Conservation (phyloP, 2,113 vertebrate species). For the Microcebus lehilahytsara region DNA sequence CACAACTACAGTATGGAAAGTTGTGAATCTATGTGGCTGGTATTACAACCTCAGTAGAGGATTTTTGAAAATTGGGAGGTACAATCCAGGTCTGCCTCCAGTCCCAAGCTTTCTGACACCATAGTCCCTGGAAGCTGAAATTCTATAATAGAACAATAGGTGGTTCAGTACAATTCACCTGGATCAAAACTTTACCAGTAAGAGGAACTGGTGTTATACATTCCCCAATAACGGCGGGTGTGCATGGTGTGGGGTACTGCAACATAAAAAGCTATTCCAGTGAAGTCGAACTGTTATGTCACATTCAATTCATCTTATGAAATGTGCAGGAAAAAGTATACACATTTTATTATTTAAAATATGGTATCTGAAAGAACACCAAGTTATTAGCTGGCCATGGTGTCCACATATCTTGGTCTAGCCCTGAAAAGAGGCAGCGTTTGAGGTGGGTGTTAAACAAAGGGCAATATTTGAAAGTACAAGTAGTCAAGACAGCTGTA, state of each 20-base stretch:
- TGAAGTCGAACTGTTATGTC: background rate
- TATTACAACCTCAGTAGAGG: background rate
- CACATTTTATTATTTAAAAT: background rate
- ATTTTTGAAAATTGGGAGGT: background rate
- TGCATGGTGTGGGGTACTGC: too few species aligned
- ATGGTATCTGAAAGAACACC: background rate
- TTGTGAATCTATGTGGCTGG: too few species aligned
- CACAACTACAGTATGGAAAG: fast-evolving
- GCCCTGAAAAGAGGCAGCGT: background rate
- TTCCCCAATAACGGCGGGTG: background rate
- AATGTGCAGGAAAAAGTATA: background rate
- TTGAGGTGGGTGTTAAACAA: background rate
- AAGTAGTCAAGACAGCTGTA: background rate
- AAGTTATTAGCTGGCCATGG: background rate
- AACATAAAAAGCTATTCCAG: background rate
- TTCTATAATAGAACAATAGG: background rate
- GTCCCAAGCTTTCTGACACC: background rate
- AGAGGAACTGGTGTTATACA: background rate
- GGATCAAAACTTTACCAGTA: background rate
- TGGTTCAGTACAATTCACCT: background rate
- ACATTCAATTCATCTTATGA: background rate
- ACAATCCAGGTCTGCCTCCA: background rate
- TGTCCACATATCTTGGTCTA: background rate
- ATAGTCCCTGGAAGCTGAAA: background rate
- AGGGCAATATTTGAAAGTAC: background rate